These are phyloP conservation scores for Phoenicopterus ruber DNA, from an alignment of 2,113 vertebrate species.

Conservation along the genomic window DNA sequence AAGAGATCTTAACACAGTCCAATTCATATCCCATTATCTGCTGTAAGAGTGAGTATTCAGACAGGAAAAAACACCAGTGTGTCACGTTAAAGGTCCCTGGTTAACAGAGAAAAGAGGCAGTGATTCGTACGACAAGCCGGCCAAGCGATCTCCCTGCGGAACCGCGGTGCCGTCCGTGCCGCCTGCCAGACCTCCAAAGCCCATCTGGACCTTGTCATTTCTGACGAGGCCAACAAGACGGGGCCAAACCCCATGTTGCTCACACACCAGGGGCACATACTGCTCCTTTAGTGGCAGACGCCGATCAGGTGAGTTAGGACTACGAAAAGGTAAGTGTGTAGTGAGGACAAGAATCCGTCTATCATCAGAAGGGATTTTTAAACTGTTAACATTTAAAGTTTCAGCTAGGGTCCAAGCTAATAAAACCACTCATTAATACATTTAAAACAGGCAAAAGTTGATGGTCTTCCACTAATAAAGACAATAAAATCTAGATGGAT, in stretches of 20 bases:
- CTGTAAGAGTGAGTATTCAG: not conserved
- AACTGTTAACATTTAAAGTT: not conserved
- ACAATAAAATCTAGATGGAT: not conserved
- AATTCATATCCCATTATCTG: not conserved
- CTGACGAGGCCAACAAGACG: too few relatives aligned
- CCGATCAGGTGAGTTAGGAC: not conserved
- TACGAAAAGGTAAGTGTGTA: not conserved
- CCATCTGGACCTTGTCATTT: too few relatives aligned
- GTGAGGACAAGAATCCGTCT: not conserved
- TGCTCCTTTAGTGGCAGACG: not conserved
- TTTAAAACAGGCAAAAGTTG: not conserved
- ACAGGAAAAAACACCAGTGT: not conserved
- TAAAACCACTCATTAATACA: not conserved
- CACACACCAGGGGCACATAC: fast-evolving
- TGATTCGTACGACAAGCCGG: fast-evolving
- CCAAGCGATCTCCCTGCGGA: not conserved
- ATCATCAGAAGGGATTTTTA: not conserved
- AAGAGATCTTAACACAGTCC: not conserved
- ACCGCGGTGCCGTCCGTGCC: not conserved
- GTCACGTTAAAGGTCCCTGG: not conserved
- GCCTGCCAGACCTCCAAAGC: not conserved
- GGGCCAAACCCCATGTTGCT: not conserved
- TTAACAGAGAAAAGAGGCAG: not conserved
- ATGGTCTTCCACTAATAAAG: not conserved
- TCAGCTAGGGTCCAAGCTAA: not conserved